Percentiles rank a stretch among this genome's conserved stretches.
These are phyloP conservation scores for Calonectris borealis DNA, from an alignment of 2,113 vertebrate species.

Conservation along the genomic window DNA sequence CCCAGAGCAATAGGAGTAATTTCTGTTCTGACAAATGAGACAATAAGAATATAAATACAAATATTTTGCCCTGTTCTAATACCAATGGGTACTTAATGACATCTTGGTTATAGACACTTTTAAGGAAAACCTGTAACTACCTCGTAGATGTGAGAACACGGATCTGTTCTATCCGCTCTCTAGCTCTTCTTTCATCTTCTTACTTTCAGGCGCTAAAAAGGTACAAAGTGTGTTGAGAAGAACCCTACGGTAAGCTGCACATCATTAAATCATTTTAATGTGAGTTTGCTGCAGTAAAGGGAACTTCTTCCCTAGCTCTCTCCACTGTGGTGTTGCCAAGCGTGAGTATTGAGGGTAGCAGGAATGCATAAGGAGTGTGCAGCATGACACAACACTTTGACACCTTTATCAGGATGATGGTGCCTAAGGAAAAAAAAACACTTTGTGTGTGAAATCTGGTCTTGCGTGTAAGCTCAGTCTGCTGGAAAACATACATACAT, in stretches of 20 bases:
- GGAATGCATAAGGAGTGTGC: not conserved
- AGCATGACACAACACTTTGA: not conserved
- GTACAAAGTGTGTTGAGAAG: not conserved
- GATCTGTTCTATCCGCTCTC: not conserved
- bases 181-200: not conserved
- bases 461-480: not conserved
- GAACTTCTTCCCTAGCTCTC: not conserved
- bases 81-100: not conserved
- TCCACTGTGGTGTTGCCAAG: not conserved
- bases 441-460: not conserved
- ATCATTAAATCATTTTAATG: not conserved
- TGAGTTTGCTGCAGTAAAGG: not conserved
- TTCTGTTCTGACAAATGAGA: not conserved
- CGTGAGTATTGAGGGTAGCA: not conserved
- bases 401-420: not conserved
- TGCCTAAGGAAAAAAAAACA: not conserved
- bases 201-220: not conserved
- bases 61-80: not conserved
- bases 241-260: not conserved
- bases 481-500: not conserved
- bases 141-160: not conserved
- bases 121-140: not conserved
- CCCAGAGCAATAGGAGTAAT: not conserved
- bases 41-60: not conserved
- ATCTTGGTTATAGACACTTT: not conserved